A percentile compares a stretch with the other conserved stretches of the same genome.
phyloP scores from a whole-genome alignment of 2,797 vertebrate genomes.

The Poeciliopsis infans region DNA sequence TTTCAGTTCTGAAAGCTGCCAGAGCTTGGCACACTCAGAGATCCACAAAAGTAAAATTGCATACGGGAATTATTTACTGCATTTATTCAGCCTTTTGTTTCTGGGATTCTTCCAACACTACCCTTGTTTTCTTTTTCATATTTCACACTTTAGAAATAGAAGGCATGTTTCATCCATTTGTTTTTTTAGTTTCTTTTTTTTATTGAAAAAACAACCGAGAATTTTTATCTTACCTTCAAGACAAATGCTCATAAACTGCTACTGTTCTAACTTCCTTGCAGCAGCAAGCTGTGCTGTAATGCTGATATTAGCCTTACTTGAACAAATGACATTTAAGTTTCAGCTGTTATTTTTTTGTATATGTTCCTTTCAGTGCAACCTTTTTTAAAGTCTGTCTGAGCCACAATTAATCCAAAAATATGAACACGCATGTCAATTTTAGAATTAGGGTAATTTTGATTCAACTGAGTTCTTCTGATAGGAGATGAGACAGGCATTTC shows the following conservation, averaged over 20 bases:
- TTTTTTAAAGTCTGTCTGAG: background rate
- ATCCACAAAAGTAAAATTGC: background rate
- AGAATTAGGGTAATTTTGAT: background rate
- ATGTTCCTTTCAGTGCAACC: background rate
- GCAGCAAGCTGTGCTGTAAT: background rate
- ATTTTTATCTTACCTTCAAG: background rate
- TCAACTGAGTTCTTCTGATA: background rate
- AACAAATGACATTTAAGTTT: background rate
- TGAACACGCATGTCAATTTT: background rate
- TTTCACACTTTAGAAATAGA: background rate
- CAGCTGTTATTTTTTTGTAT: background rate
- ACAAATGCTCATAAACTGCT: background rate
- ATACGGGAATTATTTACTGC: background rate
- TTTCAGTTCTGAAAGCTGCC: background rate
- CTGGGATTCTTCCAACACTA: background rate
- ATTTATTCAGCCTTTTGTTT: background rate
- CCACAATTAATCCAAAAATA: background rate
- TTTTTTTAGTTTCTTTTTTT: background rate
- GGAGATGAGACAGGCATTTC: background rate
- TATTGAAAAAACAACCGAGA: background rate
- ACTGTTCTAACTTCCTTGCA: background rate
- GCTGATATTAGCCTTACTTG: background rate
- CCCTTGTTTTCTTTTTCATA: background rate
- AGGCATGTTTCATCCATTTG: background rate
- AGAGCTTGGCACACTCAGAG: background rate